phyloP scores from a whole-genome alignment of 2,888 invertebrate genomes.

The Linyphia triangularis region DNA sequence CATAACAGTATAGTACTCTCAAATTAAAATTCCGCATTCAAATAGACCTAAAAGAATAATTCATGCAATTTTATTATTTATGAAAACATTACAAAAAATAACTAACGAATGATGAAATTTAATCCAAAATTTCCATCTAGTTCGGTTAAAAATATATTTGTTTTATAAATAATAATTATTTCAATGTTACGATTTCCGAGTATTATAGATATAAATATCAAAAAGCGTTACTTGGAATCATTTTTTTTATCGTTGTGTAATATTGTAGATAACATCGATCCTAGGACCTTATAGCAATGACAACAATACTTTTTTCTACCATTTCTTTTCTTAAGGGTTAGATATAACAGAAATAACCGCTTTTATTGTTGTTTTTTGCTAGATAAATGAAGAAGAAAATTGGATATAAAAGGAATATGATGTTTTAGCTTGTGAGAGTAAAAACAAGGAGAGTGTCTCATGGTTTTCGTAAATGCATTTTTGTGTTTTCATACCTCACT shows the following conservation, averaged over 20 bases:
- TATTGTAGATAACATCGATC: not conserved
- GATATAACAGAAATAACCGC: not conserved
- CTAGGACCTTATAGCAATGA: not conserved
- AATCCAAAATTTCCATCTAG: too few species aligned
- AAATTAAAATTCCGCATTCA: too few species aligned
- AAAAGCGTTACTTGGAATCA: not conserved
- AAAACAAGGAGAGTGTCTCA: not conserved
- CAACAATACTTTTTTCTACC: not conserved
- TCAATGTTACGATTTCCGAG: too few species aligned
- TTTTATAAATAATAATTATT: too few species aligned
- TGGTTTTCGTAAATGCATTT: not conserved
- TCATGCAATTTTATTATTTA: too few species aligned
- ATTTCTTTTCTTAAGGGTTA: not conserved
- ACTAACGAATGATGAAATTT: too few species aligned
- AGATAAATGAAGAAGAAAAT: not conserved
- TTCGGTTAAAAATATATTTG: too few species aligned
- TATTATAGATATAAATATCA: too few species aligned
- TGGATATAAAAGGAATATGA: not conserved
- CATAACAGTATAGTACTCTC: too few species aligned
- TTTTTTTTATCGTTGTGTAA: not conserved
- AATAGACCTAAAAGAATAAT: too few species aligned
- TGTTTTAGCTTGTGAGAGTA: not conserved
- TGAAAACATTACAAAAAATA: too few species aligned
- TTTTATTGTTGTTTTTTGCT: not conserved
- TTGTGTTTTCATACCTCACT: too few species aligned